phyloP scores from a whole-genome alignment of 2,797 vertebrate genomes.

The Periparus ater region DNA sequence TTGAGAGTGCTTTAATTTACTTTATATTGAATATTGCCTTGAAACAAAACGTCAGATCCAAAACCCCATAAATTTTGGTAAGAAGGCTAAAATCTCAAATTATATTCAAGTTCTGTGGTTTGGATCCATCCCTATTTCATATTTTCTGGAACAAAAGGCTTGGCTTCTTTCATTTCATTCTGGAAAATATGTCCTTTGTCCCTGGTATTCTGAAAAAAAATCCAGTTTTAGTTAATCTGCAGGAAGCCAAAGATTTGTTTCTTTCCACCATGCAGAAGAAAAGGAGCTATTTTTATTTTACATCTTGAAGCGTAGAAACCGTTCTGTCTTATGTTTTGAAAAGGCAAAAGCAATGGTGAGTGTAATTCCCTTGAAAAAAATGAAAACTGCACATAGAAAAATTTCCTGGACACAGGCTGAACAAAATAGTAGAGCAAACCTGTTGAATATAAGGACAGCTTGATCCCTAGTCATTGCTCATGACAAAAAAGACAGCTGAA shows the following conservation, averaged over 20 bases:
- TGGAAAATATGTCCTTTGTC: neutral
- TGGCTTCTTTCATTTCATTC: neutral
- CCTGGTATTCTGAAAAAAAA: neutral
- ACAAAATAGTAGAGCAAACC: neutral
- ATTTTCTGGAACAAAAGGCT: slow-evolving; percentile 20
- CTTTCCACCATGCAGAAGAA: neutral
- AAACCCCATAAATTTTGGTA: neutral
- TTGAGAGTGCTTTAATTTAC: neutral
- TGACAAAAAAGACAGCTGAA: neutral
- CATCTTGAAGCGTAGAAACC: neutral
- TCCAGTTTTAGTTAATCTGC: neutral
- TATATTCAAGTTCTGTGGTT: slow-evolving; percentile 25
- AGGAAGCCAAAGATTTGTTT: neutral
- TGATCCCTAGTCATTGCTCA: neutral
- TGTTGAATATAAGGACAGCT: neutral
- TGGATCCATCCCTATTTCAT: neutral
- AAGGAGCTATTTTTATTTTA: neutral
- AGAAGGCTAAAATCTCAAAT: slow-evolving; percentile 7
- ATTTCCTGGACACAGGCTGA: neutral
- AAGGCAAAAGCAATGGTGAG: neutral
- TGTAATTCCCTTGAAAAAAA: slow-evolving; percentile 3
- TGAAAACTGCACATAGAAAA: neutral
- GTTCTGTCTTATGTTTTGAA: neutral
- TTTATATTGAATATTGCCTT: slow-evolving; percentile 16
- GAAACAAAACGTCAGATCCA: slow-evolving; percentile 4